Conservation (phyloP, 2,113 vertebrate genomes). For the Bungarus multicinctus region DNA sequence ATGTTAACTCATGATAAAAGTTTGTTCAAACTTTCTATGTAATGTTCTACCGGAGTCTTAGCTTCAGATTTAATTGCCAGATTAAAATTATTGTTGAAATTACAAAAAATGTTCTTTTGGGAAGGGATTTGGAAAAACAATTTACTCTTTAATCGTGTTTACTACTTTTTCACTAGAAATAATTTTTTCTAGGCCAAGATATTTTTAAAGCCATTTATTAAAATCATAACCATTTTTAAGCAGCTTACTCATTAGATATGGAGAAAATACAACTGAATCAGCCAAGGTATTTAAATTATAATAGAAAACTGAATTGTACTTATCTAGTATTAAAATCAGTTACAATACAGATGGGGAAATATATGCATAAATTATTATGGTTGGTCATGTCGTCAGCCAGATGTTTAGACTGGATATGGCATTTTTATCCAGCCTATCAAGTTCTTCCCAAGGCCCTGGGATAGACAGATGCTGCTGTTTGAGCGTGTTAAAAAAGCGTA, state of each 20-base stretch:
- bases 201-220: not conserved
- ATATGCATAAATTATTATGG: not conserved
- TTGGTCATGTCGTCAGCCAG: not conserved
- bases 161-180: not conserved
- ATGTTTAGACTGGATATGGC: not conserved
- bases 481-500: not conserved
- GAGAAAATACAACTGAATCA: not conserved
- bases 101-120: not conserved
- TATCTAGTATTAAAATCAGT: not conserved
- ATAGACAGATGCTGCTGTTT: not conserved
- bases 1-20: not conserved
- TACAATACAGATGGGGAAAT: not conserved
- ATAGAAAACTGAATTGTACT: not conserved
- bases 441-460: not conserved
- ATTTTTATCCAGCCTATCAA: not conserved
- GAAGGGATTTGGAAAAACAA: not conserved
- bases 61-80: too few species aligned
- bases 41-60: not conserved
- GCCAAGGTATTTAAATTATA: not conserved
- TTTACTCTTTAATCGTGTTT: not conserved
- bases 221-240: not conserved
- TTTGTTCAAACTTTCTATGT: not conserved
- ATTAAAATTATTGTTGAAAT: not conserved
- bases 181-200: not conserved
- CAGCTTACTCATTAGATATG: not conserved